A percentile compares a stretch with the other conserved stretches of the same genome.
These are phyloP conservation scores for Cosmorhoe ocellata DNA, from an alignment of 2,888 invertebrate species.

Conservation along the genomic window DNA sequence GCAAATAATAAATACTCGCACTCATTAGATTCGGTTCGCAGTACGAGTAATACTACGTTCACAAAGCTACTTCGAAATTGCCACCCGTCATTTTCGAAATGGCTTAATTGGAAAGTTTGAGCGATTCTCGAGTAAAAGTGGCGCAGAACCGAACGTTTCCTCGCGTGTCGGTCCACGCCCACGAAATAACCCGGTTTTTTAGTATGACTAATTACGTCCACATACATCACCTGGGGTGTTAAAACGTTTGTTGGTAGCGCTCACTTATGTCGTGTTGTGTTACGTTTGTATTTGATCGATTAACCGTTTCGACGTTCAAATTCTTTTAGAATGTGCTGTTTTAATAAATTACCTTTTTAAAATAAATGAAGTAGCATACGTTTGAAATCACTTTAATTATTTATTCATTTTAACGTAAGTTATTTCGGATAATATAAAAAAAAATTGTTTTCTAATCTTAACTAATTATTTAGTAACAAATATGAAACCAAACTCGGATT, in stretches of 20 bases:
- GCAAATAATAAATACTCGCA: too few species aligned
- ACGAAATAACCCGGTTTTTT: slow-evolving; percentile 45
- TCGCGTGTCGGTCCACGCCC: slow-evolving; percentile 68
- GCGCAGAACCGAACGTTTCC: slow-evolving; percentile 59
- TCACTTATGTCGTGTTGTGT: slow-evolving; percentile 33
- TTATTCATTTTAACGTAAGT: too few species aligned
- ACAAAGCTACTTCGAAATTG: slow-evolving; percentile 39
- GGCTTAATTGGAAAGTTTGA: slow-evolving; percentile 75
- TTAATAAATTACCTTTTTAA: too few species aligned
- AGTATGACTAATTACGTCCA: slow-evolving; percentile 52
- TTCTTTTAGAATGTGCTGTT: slow-evolving; percentile 15
- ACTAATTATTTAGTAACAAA: too few species aligned
- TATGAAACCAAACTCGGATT: too few species aligned
- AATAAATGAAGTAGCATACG: too few species aligned
- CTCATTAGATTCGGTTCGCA: slow-evolving; percentile 38
- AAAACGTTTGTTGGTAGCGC: slow-evolving; percentile 37
- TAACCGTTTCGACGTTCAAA: slow-evolving; percentile 13
- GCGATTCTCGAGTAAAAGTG: slow-evolving; percentile 39
- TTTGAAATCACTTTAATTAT: too few species aligned
- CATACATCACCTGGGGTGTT: slow-evolving; percentile 37
- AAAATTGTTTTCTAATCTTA: too few species aligned
- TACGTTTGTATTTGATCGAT: slow-evolving; percentile 28
- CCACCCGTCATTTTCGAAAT: slow-evolving; percentile 63
- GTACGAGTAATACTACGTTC: slow-evolving; percentile 46
- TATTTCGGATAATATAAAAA: too few species aligned